These are phyloP conservation scores for Priocnemis perturbator DNA, from an alignment of 2,888 invertebrate genomes.

Conservation along the genomic window DNA sequence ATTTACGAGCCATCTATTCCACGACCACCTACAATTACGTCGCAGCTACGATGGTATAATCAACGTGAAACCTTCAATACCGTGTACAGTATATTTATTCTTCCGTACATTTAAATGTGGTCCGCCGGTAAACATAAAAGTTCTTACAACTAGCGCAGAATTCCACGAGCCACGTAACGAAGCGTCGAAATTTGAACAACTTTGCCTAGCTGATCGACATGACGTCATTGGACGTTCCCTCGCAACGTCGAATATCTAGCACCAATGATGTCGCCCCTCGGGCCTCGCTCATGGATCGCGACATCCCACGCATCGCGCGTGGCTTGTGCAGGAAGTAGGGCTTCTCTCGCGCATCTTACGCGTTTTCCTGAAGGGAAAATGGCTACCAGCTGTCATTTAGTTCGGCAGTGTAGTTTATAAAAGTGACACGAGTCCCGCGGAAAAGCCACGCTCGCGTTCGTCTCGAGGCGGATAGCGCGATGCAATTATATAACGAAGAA, in stretches of 20 bases:
- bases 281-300: slow-evolving; percentile 38
- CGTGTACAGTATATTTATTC: too few relatives aligned
- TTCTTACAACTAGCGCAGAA: too few relatives aligned
- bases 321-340: slow-evolving; percentile 57
- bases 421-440: slow-evolving; percentile 34
- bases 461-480: slow-evolving; percentile 41
- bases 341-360: slow-evolving; percentile 65
- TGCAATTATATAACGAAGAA: slow-evolving; percentile 60
- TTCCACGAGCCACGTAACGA: too few relatives aligned
- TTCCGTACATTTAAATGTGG: too few relatives aligned
- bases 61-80: too few relatives aligned
- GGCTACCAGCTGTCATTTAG: slow-evolving; percentile 71
- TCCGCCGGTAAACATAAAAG: too few relatives aligned
- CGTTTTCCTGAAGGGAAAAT: slow-evolving; percentile 68
- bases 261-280: slow-evolving; percentile 34
- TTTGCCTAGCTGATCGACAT: too few relatives aligned
- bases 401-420: slow-evolving; percentile 56
- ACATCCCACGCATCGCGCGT: slow-evolving; percentile 51
- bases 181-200: too few relatives aligned
- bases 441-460: slow-evolving; percentile 22
- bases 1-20: too few relatives aligned
- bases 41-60: too few relatives aligned
- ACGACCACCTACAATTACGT: too few relatives aligned
- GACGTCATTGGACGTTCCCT: neutral
- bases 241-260: neutral